Evolutionary conservation across 2,113 vertebrate species (phyloP), one percentile per base, ranked within the genome.

Genomic region (Pygoscelis adeliae): DNA sequence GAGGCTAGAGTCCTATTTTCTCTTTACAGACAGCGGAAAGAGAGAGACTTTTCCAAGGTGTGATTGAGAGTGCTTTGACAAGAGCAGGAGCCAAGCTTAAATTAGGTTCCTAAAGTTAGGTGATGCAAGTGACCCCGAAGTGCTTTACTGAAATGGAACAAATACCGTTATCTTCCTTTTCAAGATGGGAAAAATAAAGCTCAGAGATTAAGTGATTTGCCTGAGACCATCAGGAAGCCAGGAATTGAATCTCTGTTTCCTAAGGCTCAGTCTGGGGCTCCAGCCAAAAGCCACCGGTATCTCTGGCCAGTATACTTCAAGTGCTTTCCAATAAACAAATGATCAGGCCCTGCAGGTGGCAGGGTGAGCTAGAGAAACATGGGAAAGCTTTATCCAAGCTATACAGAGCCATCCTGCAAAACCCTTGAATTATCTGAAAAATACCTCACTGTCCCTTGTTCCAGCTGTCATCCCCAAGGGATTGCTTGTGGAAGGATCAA

Each of bases 311-410:
- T 56, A n/a, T 63, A 53, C 36, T 77, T 84, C 74, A 58, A 73
- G 49, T 63, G 30, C 84, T 93, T 96, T 96, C 91, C 90, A 95
- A 38, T 74, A 78, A 87, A 83, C 86, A 92, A 84, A 83, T 70
- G 63, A 73, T 73, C 49, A 55, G 59, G 46, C 76, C 46, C 42
- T 90, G 88, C 83, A 94, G 90, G 67, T 71, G 58, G 55, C 65
- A 61, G n/a, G 69, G 27, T 66, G 49, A 76, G 84, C 70, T 73
- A 16, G 5, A 90, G 50, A 74, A 83, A 65, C 30, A 30, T 44
- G 42, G 50, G 63, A 89, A 67, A 47, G 42, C 67, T 83, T 92
- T 87, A 47, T 70, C 59, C 59, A 63, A 67, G 52, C 80, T 74
- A 8, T 44, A 10, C 52, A 92, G 27, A 92, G 44, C 38, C 76